Evolutionary conservation across 2,888 invertebrate species (phyloP), one percentile per base, ranked within the genome.

Genomic region (Drosophila recens): DNA sequence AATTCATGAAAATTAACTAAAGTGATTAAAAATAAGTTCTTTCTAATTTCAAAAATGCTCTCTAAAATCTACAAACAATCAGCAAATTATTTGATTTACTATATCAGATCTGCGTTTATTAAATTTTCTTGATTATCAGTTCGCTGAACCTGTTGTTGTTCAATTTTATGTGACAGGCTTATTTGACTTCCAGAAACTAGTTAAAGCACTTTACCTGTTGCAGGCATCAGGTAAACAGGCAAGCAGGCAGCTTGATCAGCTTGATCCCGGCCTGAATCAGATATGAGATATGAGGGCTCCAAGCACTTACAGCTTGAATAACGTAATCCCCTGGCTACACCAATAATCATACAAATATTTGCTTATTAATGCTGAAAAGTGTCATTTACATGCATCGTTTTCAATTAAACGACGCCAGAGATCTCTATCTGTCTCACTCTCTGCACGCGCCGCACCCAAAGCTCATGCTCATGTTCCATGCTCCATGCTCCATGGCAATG

Each of bases 301-400:
- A 30, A 20, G 68, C 82, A 74, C 79, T 81, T 81, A 79, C 75
- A 75, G 66, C 72, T 72, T 66, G 36, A 71, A 62, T 51, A 52
- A 67, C 74, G 67, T 87, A 87, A 87, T 87, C 87, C 86, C 73
- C 62, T 66, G 45, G 66, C 87, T 72, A 76, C 86, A 80, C 76
- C 80, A 89, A 87, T 87, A 87, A 87, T 84, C 87, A 77, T 79
- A 87, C 90, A 89, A 87, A 89, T 87, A 87, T 89, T 89, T 89
- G 86, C 87, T 87, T 89, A 87, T 87, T 87, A 87, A 87, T 89
- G 90, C 89, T 90, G 90, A 89, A 89, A 89, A 89, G 90, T 89
- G 90, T 85, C 90, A 90, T 87, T 89, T 90, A 89, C 88, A 89
- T 89, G 89, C 87, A 87, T 89, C 86, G 89, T 87, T 87, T 87